Conservation (phyloP, 1,140 invertebrate species). For the Drosophila equinoxialis region DNA sequence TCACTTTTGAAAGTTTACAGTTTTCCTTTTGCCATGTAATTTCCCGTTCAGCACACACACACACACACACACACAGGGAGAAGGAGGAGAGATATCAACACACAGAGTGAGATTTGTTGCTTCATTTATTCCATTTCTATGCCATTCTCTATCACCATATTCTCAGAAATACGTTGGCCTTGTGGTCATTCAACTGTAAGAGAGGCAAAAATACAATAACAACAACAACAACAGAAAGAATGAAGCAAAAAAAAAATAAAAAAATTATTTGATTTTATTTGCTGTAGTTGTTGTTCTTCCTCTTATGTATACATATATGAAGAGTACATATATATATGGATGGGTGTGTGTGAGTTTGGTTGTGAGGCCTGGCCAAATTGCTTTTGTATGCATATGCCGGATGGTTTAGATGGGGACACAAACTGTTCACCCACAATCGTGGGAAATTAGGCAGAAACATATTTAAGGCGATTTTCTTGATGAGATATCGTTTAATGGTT, state of each 20-base stretch:
- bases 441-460: slow-evolving; percentile 75
- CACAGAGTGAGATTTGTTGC: slow-evolving; percentile 24
- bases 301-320: slow-evolving; percentile 2
- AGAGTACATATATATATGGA: too few relatives aligned
- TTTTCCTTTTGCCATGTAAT: slow-evolving; percentile 38
- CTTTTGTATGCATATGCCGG: slow-evolving; percentile 62
- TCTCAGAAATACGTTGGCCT: slow-evolving; percentile 38
- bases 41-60: slow-evolving; percentile 34
- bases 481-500: slow-evolving; percentile 66
- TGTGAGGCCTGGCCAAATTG: slow-evolving; percentile 37
- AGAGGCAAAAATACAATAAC: slow-evolving; percentile 43
- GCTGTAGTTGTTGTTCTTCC: slow-evolving; percentile 35
- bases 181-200: slow-evolving; percentile 67
- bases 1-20: slow-evolving; percentile 27
- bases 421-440: slow-evolving; percentile 36
- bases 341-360: background rate
- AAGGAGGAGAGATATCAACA: too few relatives aligned
- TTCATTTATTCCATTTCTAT: slow-evolving; percentile 56
- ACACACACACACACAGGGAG: background rate
- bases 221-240: slow-evolving; percentile 42
- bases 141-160: slow-evolving; percentile 10
- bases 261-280: slow-evolving; percentile 64
- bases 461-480: slow-evolving; percentile 73
- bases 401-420: slow-evolving; percentile 36
- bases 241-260: slow-evolving; percentile 48